phyloP scores from a whole-genome alignment of 2,113 vertebrate species.

The Kryptolebias marmoratus region DNA sequence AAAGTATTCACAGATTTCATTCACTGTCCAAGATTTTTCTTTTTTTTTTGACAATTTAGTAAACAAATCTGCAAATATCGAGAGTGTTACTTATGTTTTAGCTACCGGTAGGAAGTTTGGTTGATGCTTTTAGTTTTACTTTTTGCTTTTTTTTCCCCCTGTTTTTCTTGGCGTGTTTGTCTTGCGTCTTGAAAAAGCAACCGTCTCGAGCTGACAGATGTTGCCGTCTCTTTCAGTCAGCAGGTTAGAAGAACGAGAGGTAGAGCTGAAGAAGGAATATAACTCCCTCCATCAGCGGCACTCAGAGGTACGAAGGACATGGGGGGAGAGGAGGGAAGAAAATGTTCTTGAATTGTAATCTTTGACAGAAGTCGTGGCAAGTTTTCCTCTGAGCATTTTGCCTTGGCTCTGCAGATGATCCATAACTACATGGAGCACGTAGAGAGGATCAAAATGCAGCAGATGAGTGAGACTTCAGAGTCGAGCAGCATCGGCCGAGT shows the following conservation, averaged over 20 bases:
- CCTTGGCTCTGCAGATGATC: constrained; percentile 87
- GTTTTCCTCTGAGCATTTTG: constrained; percentile 4
- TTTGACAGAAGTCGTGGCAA: not conserved
- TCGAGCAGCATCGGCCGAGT: constrained; percentile 57
- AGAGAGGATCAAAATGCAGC: constrained; percentile 94
- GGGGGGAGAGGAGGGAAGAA: not conserved
- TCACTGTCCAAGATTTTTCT: not conserved
- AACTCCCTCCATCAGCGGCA: constrained; percentile 95
- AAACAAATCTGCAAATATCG: not conserved
- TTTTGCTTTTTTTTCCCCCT: not conserved
- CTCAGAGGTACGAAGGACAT: constrained; percentile 85
- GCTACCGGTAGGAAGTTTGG: not conserved
- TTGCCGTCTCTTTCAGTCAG: constrained; percentile 81
- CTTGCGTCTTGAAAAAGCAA: not conserved
- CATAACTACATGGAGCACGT: constrained; percentile 98
- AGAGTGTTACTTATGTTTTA: not conserved
- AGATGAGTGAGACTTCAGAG: constrained; percentile 79
- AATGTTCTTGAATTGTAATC: not conserved
- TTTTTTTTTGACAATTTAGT: not conserved
- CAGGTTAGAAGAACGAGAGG: constrained; percentile 93
- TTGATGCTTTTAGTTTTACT: not conserved
- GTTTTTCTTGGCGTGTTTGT: too few species aligned
- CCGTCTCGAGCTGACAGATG: not conserved
- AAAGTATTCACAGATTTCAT: not conserved
- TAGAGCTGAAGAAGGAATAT: constrained; percentile 97